Percentiles rank a stretch among this genome's conserved stretches.
phyloP scores from a whole-genome alignment of 2,113 vertebrate species.

The Ophiodon elongatus region DNA sequence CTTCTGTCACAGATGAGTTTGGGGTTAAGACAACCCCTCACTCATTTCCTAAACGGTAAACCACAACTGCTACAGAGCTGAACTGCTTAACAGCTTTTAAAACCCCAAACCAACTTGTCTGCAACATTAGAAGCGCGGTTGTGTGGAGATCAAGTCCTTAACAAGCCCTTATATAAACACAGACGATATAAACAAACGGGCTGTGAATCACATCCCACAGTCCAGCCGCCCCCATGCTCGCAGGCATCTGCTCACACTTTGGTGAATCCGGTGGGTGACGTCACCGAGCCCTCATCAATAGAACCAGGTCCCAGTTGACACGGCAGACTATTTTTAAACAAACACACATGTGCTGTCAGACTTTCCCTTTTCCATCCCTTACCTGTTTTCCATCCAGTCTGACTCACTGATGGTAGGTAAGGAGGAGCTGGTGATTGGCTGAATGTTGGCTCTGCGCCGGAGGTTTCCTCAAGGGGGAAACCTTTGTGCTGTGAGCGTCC shows the following conservation, averaged over 20 bases:
- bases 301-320: constrained; percentile 54
- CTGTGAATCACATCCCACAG: constrained; percentile 65
- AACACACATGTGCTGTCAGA: constrained; percentile 81
- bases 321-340: constrained; percentile 72
- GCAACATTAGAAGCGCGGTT: not conserved
- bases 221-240: constrained; percentile 38
- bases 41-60: not conserved
- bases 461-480: constrained; percentile 73
- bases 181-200: constrained; percentile 64
- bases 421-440: constrained; percentile 55
- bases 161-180: constrained; percentile 32
- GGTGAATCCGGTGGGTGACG: constrained; percentile 50
- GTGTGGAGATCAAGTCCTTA: constrained; percentile 1
- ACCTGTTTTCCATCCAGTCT: constrained; percentile 69
- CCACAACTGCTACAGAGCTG: not conserved
- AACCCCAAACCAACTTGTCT: not conserved
- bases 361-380: constrained; percentile 70
- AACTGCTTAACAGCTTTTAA: not conserved
- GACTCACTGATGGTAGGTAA: constrained; percentile 80
- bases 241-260: constrained; percentile 52
- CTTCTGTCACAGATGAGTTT: not conserved
- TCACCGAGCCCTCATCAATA: constrained; percentile 50
- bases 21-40: not conserved
- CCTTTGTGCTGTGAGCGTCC: constrained; percentile 36
- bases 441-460: constrained; percentile 28